Conservation (phyloP, 2,797 vertebrate genomes). For the Macropodus opercularis region DNA sequence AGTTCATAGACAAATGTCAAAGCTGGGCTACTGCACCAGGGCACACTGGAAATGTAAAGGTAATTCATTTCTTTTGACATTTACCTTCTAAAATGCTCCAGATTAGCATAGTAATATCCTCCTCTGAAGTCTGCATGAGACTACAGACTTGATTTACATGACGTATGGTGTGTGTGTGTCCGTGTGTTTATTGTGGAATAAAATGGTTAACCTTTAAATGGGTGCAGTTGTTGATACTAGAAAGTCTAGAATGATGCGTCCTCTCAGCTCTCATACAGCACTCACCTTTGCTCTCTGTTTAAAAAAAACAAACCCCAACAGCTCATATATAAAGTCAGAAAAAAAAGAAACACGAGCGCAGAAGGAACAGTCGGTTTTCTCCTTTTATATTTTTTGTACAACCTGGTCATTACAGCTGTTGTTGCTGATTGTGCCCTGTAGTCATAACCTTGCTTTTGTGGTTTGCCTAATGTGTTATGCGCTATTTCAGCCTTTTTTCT, state of each 20-base stretch:
- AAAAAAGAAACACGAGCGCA: neutral
- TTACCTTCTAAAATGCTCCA: slow-evolving; percentile 78
- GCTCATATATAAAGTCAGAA: slow-evolving; percentile 15
- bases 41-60: slow-evolving; percentile 63
- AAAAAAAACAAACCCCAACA: slow-evolving; percentile 5
- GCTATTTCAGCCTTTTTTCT: neutral
- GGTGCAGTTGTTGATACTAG: slow-evolving; percentile 67
- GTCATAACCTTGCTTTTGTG: slow-evolving; percentile 27
- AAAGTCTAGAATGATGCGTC: slow-evolving; percentile 60
- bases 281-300: slow-evolving; percentile 59
- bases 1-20: slow-evolving; percentile 74
- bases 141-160: slow-evolving; percentile 76
- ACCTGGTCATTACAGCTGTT: slow-evolving; percentile 13
- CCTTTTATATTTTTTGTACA: slow-evolving; percentile 15
- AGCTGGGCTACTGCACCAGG: slow-evolving; percentile 58
- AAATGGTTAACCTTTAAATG: slow-evolving; percentile 80
- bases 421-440: slow-evolving; percentile 12
- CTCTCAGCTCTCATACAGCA: slow-evolving; percentile 24
- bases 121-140: slow-evolving; percentile 48
- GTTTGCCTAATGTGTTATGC: slow-evolving; percentile 27
- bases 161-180: slow-evolving; percentile 56
- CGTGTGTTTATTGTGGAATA: slow-evolving; percentile 55
- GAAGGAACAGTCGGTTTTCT: slow-evolving; percentile 10
- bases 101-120: slow-evolving; percentile 83
- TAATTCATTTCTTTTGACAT: slow-evolving; percentile 83